Base-by-base conservation (phyloP, 2,113 vertebrate species). In the Prietella phreatophila region DNA sequence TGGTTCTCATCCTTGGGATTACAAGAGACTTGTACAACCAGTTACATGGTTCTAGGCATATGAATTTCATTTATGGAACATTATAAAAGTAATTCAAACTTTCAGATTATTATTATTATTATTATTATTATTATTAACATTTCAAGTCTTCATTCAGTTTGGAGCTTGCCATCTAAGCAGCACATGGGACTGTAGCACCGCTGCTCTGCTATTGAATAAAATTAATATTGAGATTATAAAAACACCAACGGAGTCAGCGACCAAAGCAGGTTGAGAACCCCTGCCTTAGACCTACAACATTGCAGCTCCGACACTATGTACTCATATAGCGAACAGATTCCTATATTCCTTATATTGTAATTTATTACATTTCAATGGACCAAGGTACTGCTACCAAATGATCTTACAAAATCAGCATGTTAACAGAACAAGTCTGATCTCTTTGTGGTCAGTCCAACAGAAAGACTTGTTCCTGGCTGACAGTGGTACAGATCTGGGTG, bases 401-500 rank as follows among this genome's bases (percentile, higher is more conserved):
- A 50, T 55, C 47, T 19, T 60, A 6, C 0, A 73, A 20, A 61
- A 39, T 47, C 9, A 27, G 3, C 67, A 10, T 30, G 47, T 75
- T 2, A 42, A n/a, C 6, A 58, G 17, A 55, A 76, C 76, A 60
- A 14, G 33, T 3, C 47, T 36, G 20, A 84, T 53, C 73, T 22
- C 33, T 39, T 39, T 25, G 30, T 17, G 47, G 47, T 56, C 11
- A 17, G 19, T 30, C 65, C 14, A 33, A n/a, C 10, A 36, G 47
- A 11, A 30, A 25, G 60, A 13, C 17, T 0, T 69, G n/a, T 75
- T 36, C 39, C 47, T 85, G 19, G 50, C 39, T 25, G 47, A 83
- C 39, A 71, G 39, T 78, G 71, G 86, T 69, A 75, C 63, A 69
- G 50, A 76, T 33, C 15, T 27, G 81, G 58, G 63, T 39, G 63